phyloP scores from a whole-genome alignment of 2,888 invertebrate species.

The Pseudeuparius sepicola region DNA sequence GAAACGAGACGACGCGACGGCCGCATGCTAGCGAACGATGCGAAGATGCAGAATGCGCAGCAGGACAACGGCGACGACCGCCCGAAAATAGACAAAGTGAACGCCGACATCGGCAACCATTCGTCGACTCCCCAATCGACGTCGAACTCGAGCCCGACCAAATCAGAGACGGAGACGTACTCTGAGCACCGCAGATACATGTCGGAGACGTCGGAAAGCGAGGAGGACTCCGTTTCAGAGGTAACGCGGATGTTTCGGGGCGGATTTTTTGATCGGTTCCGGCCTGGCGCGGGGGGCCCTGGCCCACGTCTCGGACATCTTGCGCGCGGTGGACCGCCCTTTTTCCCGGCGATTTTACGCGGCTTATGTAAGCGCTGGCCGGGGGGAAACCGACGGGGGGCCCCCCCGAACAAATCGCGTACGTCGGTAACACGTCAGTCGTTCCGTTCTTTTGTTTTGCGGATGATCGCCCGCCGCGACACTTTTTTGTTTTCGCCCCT shows the following conservation, averaged over 20 bases:
- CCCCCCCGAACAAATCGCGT: too few relatives aligned
- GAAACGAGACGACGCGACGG: constrained; percentile 51
- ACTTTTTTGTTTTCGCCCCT: too few relatives aligned
- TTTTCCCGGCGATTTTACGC: constrained; percentile 2
- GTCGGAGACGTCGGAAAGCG: constrained; percentile 91
- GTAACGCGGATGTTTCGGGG: constrained; percentile 47
- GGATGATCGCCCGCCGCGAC: too few relatives aligned
- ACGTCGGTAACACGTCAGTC: too few relatives aligned
- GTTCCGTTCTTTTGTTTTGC: too few relatives aligned
- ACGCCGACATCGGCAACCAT: constrained; percentile 57
- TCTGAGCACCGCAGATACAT: constrained; percentile 81
- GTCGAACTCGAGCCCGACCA: constrained; percentile 65
- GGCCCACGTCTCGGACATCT: too few relatives aligned
- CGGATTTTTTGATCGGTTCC: constrained; percentile 29
- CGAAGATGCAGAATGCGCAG: constrained; percentile 89
- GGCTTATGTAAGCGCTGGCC: too few relatives aligned
- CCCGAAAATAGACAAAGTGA: constrained; percentile 73
- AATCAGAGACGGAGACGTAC: constrained; percentile 80
- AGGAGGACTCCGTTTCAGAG: constrained; percentile 94
- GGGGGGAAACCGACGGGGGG: too few relatives aligned
- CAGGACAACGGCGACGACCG: constrained; percentile 65
- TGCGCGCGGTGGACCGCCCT: too few relatives aligned
- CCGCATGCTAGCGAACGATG: constrained; percentile 39
- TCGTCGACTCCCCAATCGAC: constrained; percentile 73
- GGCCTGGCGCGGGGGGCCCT: too few relatives aligned